Base-by-base conservation (phyloP, 2,113 vertebrate species). In the Python bivittatus region DNA sequence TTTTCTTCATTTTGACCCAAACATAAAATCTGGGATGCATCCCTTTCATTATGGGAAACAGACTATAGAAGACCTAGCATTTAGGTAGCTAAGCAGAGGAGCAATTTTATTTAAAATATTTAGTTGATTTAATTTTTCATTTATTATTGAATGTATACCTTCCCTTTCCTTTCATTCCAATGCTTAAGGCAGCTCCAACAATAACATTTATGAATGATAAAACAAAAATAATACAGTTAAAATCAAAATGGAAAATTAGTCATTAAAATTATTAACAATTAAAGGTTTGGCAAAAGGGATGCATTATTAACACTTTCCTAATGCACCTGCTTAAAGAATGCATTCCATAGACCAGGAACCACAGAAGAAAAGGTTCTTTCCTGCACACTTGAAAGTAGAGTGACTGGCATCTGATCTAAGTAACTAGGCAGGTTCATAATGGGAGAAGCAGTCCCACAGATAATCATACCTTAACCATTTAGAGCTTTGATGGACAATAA, bases 1-100 rank as follows among this genome's bases (percentile, higher is more conserved):
- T 94, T 93, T 83, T 64, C 52, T 93, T 61, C 88, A 52, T 42
- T 87, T 20, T 44, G 52, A 53, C 88, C 13, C 3, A 92, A 53
- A 42, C 4, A 60, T 29, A 83, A 84, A 23, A 92, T 92, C 3
- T 23, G 92, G 88, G n/a, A 17, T 3, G 12, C 1, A 5, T 53
- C 53, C 54, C 93, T 48, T 86, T 88, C 91, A 88, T 20, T 6
- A 91, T 88, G 83, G 72, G 64, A 89, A 84, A n/a, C 17, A 25
- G 15, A 2, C 12, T 91, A 38, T 52, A 52, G 29, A 52, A 85
- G 83, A 42, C 11, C 23, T 27, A 84, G 84, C 11, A 4, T 86
- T 53, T 13, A 57, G 23, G n/a, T 13, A 79, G 64, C 11, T 12
- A 13, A n/a, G 15, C 17, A 79, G 38, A 79, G 72, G 22, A 79